Evolutionary conservation across 1,140 invertebrate genomes (phyloP), one percentile per base, ranked within the genome.

Genomic region (Sitobion miscanthi): DNA sequence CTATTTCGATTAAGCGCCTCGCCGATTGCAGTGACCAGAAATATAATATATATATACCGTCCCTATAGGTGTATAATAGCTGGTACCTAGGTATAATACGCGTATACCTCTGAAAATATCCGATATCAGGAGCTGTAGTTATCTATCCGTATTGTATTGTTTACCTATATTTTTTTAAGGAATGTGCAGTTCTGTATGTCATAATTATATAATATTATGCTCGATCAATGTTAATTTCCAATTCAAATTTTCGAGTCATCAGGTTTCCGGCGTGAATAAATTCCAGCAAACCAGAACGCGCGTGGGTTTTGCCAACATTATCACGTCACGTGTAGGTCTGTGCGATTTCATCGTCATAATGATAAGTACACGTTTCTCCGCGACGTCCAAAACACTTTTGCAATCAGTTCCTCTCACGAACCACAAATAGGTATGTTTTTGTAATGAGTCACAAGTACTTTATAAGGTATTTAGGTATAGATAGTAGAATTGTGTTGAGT

Each of bases 1-100:
- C 42, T 83, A 6, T 92, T 83, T 83, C 91, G 42, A 91, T 91
- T 82, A 77, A 90, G 25, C 54, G 38, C 20, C 14, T 42, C 30
- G n/a, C 54, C 14, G 17, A 52, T 17, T 52, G 49, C 45, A 47
- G 45, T 47, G 6, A 47, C 45, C 45, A 47, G 45, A 47, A 9
- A 8, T 47, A 47, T 47, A 47, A 47, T 47, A 47, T 47, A 47
- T 47, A 47, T 47, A 47, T 47, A 47, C 45, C 42, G 42, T 3
- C 42, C 42, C 42, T 42, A 42, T 4, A 42, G 42, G 4, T 42
- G 4, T 42, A 42, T 42, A 42, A 42, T 42, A 42, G 38, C 38
- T 1, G 38, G 38, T 42, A 42, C 38, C 38, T 42, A 42, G 38
- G 38, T 42, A 25, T 9, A 62, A 30, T 57, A 57, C 1, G 23